A percentile compares a stretch with the other conserved stretches of the same genome.
Conservation (phyloP, 2,888 invertebrate genomes). For the Acanthosepion esculentum region DNA sequence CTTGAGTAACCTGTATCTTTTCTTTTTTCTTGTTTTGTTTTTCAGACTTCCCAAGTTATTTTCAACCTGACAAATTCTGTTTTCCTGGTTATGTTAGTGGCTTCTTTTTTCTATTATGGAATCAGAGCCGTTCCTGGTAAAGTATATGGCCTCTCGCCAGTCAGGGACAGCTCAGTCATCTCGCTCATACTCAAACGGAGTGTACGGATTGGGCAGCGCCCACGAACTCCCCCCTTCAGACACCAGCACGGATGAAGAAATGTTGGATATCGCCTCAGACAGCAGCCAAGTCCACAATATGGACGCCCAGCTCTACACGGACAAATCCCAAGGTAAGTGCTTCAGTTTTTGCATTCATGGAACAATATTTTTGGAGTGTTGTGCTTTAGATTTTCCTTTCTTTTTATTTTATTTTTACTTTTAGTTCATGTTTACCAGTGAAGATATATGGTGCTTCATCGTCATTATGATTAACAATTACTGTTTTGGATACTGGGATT, state of each 20-base stretch:
- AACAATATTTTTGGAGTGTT: neutral
- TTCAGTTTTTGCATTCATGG: neutral
- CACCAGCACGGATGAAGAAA: constrained; percentile 51
- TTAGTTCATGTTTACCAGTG: too few species aligned
- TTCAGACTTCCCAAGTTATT: neutral
- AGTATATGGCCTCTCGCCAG: constrained; percentile 48
- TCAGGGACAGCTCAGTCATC: constrained; percentile 47
- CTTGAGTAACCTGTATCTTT: neutral
- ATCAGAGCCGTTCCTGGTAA: constrained; percentile 52
- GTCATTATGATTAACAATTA: too few species aligned
- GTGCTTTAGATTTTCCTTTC: too few species aligned
- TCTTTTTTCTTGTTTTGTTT: neutral
- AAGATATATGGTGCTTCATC: too few species aligned
- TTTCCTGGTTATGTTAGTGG: constrained; percentile 42
- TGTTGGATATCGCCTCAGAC: constrained; percentile 46
- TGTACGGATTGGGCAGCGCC: constrained; percentile 49
- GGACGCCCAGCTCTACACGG: constrained; percentile 41
- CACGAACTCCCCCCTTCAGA: constrained; percentile 48
- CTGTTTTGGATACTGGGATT: too few species aligned
- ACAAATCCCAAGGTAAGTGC: constrained; percentile 43
- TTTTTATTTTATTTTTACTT: too few species aligned
- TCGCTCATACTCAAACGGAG: constrained; percentile 51
- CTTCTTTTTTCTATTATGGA: constrained; percentile 46
- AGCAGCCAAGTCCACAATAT: neutral
- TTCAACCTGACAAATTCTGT: neutral